phyloP scores from a whole-genome alignment of 2,888 invertebrate species.

The Dione juno region DNA sequence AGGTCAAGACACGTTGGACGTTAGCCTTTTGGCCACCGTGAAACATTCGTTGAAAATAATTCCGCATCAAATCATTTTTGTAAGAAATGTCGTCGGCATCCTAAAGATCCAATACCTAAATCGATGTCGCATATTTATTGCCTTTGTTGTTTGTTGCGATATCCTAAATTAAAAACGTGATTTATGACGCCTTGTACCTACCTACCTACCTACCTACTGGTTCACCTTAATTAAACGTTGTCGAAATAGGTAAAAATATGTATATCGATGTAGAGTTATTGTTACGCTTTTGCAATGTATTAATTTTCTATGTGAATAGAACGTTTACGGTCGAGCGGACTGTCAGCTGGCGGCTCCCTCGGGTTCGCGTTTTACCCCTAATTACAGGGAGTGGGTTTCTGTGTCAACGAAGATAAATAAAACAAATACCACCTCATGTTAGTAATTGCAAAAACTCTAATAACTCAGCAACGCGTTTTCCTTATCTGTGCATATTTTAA shows the following conservation, averaged over 20 bases:
- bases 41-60: slow-evolving; percentile 50
- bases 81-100: slow-evolving; percentile 73
- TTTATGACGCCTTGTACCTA: slow-evolving; percentile 46
- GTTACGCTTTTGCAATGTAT: slow-evolving; percentile 32
- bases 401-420: slow-evolving; percentile 60
- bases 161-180: slow-evolving; percentile 51
- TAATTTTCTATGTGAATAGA: slow-evolving; percentile 61
- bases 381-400: slow-evolving; percentile 70
- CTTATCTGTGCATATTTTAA: slow-evolving; percentile 13
- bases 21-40: slow-evolving; percentile 32
- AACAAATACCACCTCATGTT: slow-evolving; percentile 23
- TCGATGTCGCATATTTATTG: slow-evolving; percentile 72
- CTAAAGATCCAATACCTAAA: slow-evolving; percentile 71
- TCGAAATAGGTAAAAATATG: slow-evolving; percentile 25
- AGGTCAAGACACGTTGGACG: slow-evolving; percentile 31
- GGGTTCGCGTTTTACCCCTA: slow-evolving; percentile 61
- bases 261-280: slow-evolving; percentile 15
- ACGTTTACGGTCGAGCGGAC: slow-evolving; percentile 45
- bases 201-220: slow-evolving; percentile 46
- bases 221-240: slow-evolving; percentile 49
- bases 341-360: slow-evolving; percentile 67
- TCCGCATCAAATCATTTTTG: slow-evolving; percentile 55
- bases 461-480: not conserved
- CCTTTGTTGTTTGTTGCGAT: slow-evolving; percentile 60
- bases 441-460: slow-evolving; percentile 24